Evolutionary conservation across 2,797 vertebrate genomes (phyloP).

Genomic region (Toxotes lorentzi): DNA sequence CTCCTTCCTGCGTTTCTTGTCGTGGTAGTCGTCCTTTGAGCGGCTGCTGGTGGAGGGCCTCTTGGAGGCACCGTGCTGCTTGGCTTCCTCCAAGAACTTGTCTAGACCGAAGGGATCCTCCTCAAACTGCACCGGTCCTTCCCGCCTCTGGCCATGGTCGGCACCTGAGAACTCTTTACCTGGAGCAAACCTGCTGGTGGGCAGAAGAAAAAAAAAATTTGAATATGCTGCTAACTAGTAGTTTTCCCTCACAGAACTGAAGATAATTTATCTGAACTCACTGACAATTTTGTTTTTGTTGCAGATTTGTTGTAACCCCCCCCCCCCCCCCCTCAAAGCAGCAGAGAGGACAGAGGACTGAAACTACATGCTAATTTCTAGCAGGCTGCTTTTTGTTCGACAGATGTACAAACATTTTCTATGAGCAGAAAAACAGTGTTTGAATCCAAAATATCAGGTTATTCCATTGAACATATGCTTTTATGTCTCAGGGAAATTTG

Average conservation of each 20-base stretch:
- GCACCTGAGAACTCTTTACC: constrained; percentile 95
- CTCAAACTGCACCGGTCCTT: constrained; percentile 97
- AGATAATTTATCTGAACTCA: fast-evolving
- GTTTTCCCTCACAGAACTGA: neutral
- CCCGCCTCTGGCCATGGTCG: constrained; percentile 90
- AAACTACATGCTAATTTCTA: neutral
- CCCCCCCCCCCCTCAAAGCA: neutral
- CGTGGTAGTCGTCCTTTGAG: constrained; percentile 96
- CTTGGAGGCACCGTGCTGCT: constrained; percentile 97
- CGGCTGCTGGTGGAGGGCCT: constrained; percentile 93
- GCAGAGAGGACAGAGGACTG: no score
- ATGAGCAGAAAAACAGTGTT: neutral
- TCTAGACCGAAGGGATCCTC: constrained; percentile 99
- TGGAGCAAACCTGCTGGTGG: constrained; percentile 87
- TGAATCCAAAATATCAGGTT: neutral
- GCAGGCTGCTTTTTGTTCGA: neutral
- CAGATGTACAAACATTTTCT: neutral
- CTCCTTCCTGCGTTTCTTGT: constrained; percentile 98
- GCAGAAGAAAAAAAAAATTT: neutral
- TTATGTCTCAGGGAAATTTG: constrained; percentile 12
- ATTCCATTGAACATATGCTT: constrained; percentile 15
- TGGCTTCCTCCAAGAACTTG: constrained; percentile 99
- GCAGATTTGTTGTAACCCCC: neutral
- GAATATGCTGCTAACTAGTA: neutral
- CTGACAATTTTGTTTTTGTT: neutral